Base-by-base conservation (phyloP, 2,113 vertebrate species). In the Dipodomys merriami region DNA sequence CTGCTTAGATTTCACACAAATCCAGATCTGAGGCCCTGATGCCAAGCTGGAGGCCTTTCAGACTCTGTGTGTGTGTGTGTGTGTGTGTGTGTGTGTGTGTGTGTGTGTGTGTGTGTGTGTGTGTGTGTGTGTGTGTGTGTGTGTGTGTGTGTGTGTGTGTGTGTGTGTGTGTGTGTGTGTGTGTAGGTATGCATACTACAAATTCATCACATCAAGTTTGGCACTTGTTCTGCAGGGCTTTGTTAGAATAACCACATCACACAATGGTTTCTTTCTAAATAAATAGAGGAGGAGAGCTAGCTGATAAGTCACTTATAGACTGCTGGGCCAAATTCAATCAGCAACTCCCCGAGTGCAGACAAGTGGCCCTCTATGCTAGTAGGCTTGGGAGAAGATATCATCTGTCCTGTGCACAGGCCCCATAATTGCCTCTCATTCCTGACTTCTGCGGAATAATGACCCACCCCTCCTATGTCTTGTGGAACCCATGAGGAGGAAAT, bases 251-350 rank as follows among this genome's bases (percentile, higher is more conserved):
- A 98, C 98, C 94, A 96, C 98, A 98, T 98, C 97, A 98, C 98
- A 99, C 98, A 98, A 98, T 98, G 97, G 96, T 98, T 99, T 98
- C 98, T 99, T 99, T 99, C 98, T 99, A 98, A 99, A 98, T 98
- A 99, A 99, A 99, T 98, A 99, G 98, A 98, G 96, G 92, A 96
- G 93, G 96, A 95, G 97, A 98, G 96, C 97, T 98, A 97, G 97
- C 81, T 0, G n/a, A 98, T 98, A 98, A 98, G 98, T 91, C 95
- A 97, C 95, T 97, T 96, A 96, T 92, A 78, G 97, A 97, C 98
- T 94, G 94, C 22, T 4, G 94, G 87, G 87, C 96, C 95, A 95
- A 94, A 97, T 97, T 95, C 94, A 96, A 97, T 97, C 97, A 96
- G 94, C 96, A 97, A 98, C 96, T 57, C 97, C 98, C 97, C 96